Percentiles rank a stretch among this genome's conserved stretches.
These are phyloP conservation scores for Microcebus murinus DNA, from an alignment of 2,113 vertebrate genomes.

Conservation along the genomic window DNA sequence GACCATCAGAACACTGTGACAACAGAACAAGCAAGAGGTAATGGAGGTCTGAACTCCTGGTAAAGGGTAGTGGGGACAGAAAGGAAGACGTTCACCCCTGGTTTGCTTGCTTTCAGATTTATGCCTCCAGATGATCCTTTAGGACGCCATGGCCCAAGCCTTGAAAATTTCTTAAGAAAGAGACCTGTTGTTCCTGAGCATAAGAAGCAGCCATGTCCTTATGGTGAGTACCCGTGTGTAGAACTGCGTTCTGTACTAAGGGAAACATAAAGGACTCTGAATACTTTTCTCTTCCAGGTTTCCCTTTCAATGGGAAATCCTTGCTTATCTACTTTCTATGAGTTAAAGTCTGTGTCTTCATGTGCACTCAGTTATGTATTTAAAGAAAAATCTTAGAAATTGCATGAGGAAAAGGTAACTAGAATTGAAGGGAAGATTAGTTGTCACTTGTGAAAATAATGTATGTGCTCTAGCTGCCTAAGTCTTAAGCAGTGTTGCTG, in stretches of 20 bases:
- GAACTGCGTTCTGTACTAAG: constrained; percentile 32
- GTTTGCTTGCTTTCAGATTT: constrained; percentile 87
- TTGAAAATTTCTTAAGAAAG: constrained; percentile 98
- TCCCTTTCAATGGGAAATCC: constrained; percentile 43
- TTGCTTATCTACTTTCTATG: constrained; percentile 12
- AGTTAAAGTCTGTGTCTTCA: constrained; percentile 53
- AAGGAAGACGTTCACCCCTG: constrained; percentile 38
- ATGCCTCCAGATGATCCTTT: constrained; percentile 99
- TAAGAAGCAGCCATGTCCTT: constrained; percentile 99
- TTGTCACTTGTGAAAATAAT: constrained; percentile 50
- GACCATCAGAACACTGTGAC: constrained; percentile 5
- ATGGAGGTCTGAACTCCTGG: neutral
- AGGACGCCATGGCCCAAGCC: constrained; percentile 97
- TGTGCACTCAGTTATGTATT: constrained; percentile 25
- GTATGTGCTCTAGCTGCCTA: neutral
- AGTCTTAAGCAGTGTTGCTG: neutral
- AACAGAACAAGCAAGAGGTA: neutral
- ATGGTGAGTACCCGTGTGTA: constrained; percentile 89
- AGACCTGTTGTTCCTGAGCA: constrained; percentile 97
- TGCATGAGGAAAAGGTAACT: neutral
- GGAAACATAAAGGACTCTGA: constrained; percentile 44
- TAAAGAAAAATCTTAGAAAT: constrained; percentile 48
- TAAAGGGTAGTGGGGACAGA: neutral
- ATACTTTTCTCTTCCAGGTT: constrained; percentile 36
- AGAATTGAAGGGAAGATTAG: constrained; percentile 37